Conservation (phyloP, 2,888 invertebrate species). For the Athalia rosae region DNA sequence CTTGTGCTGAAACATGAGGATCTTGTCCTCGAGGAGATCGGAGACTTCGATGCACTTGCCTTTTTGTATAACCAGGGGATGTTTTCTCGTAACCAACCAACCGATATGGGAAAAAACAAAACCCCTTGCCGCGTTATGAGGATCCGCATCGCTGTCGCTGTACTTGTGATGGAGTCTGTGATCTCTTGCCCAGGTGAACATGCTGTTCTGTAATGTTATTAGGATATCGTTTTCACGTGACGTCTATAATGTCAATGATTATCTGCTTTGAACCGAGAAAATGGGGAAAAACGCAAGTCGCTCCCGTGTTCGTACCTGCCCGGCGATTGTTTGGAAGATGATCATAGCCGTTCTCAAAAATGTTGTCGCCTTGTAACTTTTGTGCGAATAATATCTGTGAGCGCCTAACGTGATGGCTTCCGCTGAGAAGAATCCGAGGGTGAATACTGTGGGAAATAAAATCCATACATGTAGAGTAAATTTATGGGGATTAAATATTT, state of each 20-base stretch:
- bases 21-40: constrained; percentile 83
- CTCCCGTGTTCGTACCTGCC: constrained; percentile 52
- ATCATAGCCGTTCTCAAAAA: constrained; percentile 46
- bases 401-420: constrained; percentile 49
- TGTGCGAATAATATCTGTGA: constrained; percentile 55
- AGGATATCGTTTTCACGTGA: neutral
- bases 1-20: constrained; percentile 86
- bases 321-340: constrained; percentile 52
- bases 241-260: neutral
- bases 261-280: neutral
- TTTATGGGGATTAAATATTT: neutral
- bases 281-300: neutral
- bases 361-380: constrained; percentile 50
- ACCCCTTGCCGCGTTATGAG: constrained; percentile 86
- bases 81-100: constrained; percentile 25
- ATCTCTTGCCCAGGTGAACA: constrained; percentile 83
- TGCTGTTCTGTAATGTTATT: constrained; percentile 29
- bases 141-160: constrained; percentile 84
- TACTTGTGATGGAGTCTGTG: constrained; percentile 89
- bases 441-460: constrained; percentile 29
- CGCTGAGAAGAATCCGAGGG: neutral
- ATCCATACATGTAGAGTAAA: neutral
- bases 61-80: constrained; percentile 35
- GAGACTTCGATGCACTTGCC: constrained; percentile 81
- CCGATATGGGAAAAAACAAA: constrained; percentile 31